These are phyloP conservation scores for Heloderma charlesbogerti DNA, from an alignment of 2,113 vertebrate genomes.

Conservation along the genomic window DNA sequence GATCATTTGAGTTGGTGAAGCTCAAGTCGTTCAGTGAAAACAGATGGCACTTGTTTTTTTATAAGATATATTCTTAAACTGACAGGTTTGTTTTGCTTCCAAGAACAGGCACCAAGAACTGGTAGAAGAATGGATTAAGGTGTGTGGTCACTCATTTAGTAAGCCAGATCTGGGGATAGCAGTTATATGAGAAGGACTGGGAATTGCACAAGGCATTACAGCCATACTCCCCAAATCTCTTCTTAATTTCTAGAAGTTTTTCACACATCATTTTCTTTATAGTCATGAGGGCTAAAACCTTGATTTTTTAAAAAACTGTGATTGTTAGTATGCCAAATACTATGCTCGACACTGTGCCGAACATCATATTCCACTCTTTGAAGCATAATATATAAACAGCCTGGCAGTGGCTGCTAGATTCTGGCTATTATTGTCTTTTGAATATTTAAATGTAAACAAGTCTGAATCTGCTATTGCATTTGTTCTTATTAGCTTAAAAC, in stretches of 20 bases:
- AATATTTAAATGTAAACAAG: constrained; percentile 59
- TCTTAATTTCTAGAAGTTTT: background rate
- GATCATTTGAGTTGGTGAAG: background rate
- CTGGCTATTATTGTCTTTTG: constrained; percentile 61
- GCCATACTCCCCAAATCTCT: background rate
- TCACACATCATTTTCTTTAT: background rate
- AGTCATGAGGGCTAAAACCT: background rate
- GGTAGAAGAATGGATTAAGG: background rate
- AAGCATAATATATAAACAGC: background rate
- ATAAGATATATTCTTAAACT: background rate
- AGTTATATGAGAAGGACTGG: background rate
- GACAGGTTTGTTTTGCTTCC: background rate
- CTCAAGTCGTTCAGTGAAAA: background rate
- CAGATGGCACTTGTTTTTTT: background rate
- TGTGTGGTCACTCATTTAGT: background rate
- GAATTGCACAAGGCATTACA: background rate
- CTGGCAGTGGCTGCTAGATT: background rate
- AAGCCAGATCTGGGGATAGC: background rate
- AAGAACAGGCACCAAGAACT: background rate
- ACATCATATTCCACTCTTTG: background rate
- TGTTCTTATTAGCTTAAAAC: constrained; percentile 64
- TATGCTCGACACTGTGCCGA: background rate
- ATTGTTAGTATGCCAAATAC: background rate
- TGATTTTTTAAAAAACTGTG: background rate
- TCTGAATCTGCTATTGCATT: constrained; percentile 74